Base-by-base conservation (phyloP, 2,888 invertebrate genomes). In the Nomada lathburiana region DNA sequence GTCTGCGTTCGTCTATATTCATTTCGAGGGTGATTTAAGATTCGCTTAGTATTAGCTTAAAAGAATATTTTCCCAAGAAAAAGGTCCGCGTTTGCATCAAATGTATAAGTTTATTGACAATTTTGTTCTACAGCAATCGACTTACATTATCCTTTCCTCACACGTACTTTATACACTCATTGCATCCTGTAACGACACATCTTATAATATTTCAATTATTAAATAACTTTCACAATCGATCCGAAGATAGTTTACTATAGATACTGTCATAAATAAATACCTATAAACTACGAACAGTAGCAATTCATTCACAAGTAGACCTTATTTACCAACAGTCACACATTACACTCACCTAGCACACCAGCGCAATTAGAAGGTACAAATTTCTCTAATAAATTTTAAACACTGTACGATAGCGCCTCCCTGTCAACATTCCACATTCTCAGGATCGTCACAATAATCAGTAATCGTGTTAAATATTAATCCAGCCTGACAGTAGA, bases 401-500 rank as follows among this genome's bases (percentile, higher is more conserved):
- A 4, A 53, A 42, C 20, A 2, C 11, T 18, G 2, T 2, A 16
- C 0, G 13, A 13, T 0, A 5, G 16, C 42, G 13, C 13, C 13
- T 11, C 52, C 7, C 29, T 10, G 11, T 89, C 69, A 90, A 63
- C 91, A 91, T 10, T 76, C n/a, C 13, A 89, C 86, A n/a, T 20
- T 11, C 26, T 67, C 57, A 0, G 80, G 76, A 53, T 69, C 5
- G 5, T 86, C 86, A 59, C 91, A 91, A 2, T 26, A 18, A 47
- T 88, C 72, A 10, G 77, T 84, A 7, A 72, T 16, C 10, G 76
- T 71, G 64, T 90, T 82, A 64, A 90, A 91, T 73, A 86, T 84
- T 1, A 86, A 74, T 47, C 79, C 84, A 7, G 57, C 23, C 16
- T 68, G 68, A 62, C 91, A 91, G 52, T 90, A 91, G 29, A 80